Conservation (phyloP, 2,888 invertebrate species). For the Andrena trimmerana region DNA sequence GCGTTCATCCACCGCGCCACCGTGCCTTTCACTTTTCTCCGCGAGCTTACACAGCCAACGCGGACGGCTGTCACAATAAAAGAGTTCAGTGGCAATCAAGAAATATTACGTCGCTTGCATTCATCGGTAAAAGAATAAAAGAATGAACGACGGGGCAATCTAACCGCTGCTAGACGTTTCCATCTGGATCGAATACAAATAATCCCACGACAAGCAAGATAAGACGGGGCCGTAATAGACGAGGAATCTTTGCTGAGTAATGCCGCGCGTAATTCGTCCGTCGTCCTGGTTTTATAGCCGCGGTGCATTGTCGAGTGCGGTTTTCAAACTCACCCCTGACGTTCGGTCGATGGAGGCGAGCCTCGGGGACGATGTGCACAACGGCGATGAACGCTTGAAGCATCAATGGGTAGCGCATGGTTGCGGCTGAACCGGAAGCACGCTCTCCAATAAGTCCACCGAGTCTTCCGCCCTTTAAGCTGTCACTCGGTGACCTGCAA, state of each 20-base stretch:
- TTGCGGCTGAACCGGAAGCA: slow-evolving; percentile 45
- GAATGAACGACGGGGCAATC: not conserved
- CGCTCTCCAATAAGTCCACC: slow-evolving; percentile 31
- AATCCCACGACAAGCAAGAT: not conserved
- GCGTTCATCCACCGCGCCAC: not conserved
- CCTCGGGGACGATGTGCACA: slow-evolving; percentile 65
- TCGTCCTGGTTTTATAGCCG: slow-evolving; percentile 3
- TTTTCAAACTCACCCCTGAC: slow-evolving; percentile 71
- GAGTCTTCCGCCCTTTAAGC: slow-evolving; percentile 12
- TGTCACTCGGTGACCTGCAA: slow-evolving; percentile 32
- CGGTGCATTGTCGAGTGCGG: not conserved
- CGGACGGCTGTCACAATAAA: not conserved
- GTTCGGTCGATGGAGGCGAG: slow-evolving; percentile 57
- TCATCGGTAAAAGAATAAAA: not conserved
- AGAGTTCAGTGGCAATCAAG: not conserved
- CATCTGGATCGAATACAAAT: not conserved
- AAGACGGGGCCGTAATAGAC: not conserved
- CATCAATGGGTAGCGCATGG: slow-evolving; percentile 76
- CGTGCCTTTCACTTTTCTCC: not conserved
- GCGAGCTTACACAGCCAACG: no score
- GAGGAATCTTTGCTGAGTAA: not conserved
- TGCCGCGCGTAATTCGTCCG: not conserved
- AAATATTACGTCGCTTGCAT: not conserved
- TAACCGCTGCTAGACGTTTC: not conserved
- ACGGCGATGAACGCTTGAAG: slow-evolving; percentile 73